Percentiles rank a stretch among this genome's conserved stretches.
Conservation (phyloP, 2,888 invertebrate species). For the Macaria notata region DNA sequence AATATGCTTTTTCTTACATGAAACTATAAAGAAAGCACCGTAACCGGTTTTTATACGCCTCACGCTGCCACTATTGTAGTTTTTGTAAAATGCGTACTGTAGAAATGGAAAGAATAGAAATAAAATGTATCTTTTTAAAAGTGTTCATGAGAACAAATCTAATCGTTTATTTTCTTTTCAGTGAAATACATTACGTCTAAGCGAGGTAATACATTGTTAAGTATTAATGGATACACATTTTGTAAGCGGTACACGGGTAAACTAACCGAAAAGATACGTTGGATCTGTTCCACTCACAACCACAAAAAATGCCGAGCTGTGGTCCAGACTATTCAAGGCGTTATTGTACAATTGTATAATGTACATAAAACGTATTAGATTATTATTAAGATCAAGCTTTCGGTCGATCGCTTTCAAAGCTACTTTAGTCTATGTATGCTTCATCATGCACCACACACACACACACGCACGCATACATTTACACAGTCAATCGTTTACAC, state of each 20-base stretch:
- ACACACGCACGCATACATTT: neutral
- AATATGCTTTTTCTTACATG: too few relatives aligned
- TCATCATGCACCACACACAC: neutral
- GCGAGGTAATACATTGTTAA: constrained; percentile 39
- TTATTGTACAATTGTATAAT: constrained; percentile 37
- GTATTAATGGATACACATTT: constrained; percentile 40
- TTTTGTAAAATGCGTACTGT: too few relatives aligned
- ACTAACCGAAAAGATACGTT: constrained; percentile 32
- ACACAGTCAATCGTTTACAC: neutral
- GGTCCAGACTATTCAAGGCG: constrained; percentile 15
- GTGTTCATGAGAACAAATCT: too few relatives aligned
- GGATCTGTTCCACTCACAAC: constrained; percentile 48
- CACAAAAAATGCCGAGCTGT: constrained; percentile 42
- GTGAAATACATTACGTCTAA: constrained; percentile 38
- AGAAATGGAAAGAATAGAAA: too few relatives aligned
- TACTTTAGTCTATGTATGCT: neutral
- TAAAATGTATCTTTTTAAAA: too few relatives aligned
- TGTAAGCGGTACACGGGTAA: constrained; percentile 33
- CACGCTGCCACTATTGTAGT: too few relatives aligned
- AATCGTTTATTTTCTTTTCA: constrained; percentile 10
- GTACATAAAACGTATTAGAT: constrained; percentile 24
- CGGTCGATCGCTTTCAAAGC: neutral
- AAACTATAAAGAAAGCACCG: too few relatives aligned
- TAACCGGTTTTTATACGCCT: too few relatives aligned
- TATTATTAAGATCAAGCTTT: neutral